Conservation (phyloP, 92 coral and sea anemone genomes). For the Epizoanthus fatuus region DNA sequence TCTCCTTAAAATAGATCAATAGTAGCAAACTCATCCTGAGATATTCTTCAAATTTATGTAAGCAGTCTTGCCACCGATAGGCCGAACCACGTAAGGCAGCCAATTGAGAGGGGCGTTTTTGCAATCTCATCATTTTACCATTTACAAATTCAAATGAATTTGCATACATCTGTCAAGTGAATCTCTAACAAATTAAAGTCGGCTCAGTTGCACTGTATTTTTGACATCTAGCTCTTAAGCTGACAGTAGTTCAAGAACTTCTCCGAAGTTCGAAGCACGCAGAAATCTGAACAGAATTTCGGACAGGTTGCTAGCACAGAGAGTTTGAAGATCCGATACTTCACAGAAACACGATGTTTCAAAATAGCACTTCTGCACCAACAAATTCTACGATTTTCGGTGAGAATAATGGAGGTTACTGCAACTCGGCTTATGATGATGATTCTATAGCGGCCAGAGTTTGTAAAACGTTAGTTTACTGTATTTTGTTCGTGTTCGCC, state of each 20-base stretch:
- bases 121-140: too few relatives aligned
- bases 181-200: constrained; percentile 19
- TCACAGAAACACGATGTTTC: neutral
- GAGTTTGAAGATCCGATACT: neutral
- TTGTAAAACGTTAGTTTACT: constrained; percentile 20
- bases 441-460: constrained; percentile 24
- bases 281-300: too few relatives aligned
- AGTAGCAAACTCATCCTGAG: neutral
- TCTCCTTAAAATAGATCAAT: neutral
- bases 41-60: neutral
- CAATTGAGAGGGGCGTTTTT: neutral
- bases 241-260: neutral
- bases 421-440: constrained; percentile 8
- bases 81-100: neutral
- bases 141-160: constrained; percentile 13
- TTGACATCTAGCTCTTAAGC: constrained; percentile 22
- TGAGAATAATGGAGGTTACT: neutral
- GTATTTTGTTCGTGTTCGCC: constrained; percentile 11
- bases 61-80: neutral
- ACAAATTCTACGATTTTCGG: constrained; percentile 1
- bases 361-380: neutral
- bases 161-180: constrained; percentile 33
- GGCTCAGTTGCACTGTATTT: neutral
- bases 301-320: neutral
- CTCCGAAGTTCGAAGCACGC: neutral